phyloP scores from a whole-genome alignment of 64 coral and sea anemone species.

The Pachyseris speciosa region DNA sequence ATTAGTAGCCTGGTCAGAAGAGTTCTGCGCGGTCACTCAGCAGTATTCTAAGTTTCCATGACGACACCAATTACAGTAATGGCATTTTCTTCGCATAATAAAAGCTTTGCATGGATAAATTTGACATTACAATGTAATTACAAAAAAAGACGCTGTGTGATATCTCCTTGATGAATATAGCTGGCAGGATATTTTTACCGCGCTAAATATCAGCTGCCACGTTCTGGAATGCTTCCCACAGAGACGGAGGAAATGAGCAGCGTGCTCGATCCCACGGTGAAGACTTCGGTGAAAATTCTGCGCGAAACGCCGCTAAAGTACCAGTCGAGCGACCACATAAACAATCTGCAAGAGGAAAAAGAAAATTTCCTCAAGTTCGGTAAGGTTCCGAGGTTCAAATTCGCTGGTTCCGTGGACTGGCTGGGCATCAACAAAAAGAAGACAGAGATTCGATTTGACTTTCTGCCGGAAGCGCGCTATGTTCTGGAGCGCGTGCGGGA shows the following conservation, averaged over 20 bases:
- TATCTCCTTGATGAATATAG: neutral
- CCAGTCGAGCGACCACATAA: slow-evolving; percentile 82
- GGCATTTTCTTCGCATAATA: neutral
- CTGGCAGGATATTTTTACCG: neutral
- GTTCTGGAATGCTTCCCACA: neutral
- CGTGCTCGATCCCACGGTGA: slow-evolving; percentile 47
- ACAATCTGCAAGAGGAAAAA: slow-evolving; percentile 91
- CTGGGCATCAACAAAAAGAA: slow-evolving; percentile 68
- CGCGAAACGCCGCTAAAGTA: slow-evolving; percentile 83
- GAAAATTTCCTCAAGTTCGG: slow-evolving; percentile 91
- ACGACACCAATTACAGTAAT: slow-evolving; percentile 16
- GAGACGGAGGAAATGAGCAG: neutral
- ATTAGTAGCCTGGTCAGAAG: neutral
- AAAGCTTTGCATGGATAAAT: neutral
- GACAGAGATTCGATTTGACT: slow-evolving; percentile 85
- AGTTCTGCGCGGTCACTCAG: neutral
- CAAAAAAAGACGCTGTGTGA: neutral
- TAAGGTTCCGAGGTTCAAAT: slow-evolving; percentile 70
- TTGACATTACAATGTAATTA: neutral
- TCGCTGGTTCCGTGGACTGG: slow-evolving; percentile 76
- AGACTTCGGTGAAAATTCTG: slow-evolving; percentile 73
- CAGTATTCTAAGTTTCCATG: slow-evolving; percentile 18
- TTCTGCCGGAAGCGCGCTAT: slow-evolving; percentile 77
- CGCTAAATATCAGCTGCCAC: neutral
- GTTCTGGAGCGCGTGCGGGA: slow-evolving; percentile 92